phyloP scores from a whole-genome alignment of 2,888 invertebrate genomes.

The Disparrhopalites patrizii region DNA sequence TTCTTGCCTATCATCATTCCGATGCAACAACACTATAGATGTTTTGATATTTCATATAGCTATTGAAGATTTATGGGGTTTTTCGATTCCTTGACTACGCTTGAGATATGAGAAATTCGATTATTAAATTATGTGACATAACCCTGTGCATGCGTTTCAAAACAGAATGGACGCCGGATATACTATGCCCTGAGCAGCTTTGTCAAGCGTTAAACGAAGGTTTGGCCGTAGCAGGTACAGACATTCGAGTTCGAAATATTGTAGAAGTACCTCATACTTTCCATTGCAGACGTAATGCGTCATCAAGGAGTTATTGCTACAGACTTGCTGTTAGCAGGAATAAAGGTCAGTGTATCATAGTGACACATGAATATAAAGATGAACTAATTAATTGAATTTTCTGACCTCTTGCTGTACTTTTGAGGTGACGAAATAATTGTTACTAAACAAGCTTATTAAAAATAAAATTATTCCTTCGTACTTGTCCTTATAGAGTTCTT shows the following conservation, averaged over 20 bases:
- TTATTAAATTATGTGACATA: neutral
- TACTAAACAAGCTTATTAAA: too few relatives aligned
- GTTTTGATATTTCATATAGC: too few relatives aligned
- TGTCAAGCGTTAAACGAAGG: constrained; percentile 36
- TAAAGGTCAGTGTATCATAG: constrained; percentile 18
- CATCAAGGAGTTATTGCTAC: constrained; percentile 39
- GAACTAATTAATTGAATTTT: too few relatives aligned
- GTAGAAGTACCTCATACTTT: constrained; percentile 40
- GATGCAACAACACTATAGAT: too few relatives aligned
- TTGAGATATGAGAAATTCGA: neutral
- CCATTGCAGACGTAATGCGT: constrained; percentile 26
- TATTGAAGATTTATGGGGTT: too few relatives aligned
- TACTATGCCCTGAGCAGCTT: constrained; percentile 35
- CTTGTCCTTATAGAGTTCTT: too few relatives aligned
- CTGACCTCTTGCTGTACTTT: too few relatives aligned
- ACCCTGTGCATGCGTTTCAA: neutral
- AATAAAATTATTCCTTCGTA: too few relatives aligned
- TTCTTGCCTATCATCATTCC: too few relatives aligned
- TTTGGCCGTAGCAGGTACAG: constrained; percentile 36
- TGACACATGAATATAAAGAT: too few relatives aligned
- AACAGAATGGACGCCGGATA: neutral
- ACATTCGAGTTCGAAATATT: constrained; percentile 39
- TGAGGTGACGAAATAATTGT: too few relatives aligned
- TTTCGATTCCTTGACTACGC: too few relatives aligned
- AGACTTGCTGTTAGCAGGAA: constrained; percentile 36